Conservation (phyloP, 2,797 vertebrate genomes). For the Rhyacichthys aspro region DNA sequence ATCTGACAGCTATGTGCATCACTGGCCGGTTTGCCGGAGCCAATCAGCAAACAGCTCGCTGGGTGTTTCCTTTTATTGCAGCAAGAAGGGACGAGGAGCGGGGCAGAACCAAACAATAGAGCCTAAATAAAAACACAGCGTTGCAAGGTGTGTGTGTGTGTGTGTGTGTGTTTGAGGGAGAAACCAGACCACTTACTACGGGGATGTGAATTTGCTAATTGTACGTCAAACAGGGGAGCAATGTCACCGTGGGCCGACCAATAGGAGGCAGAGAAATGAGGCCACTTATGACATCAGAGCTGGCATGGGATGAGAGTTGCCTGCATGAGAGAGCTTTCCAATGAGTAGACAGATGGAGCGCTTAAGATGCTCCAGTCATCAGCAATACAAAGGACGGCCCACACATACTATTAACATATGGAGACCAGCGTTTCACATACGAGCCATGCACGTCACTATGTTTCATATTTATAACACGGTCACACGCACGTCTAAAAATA, state of each 20-base stretch:
- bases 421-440: neutral
- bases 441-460: conserved; percentile 5
- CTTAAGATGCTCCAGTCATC: conserved; percentile 51
- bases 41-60: conserved; percentile 63
- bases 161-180: conserved; percentile 22
- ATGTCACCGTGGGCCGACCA: conserved; percentile 61
- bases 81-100: conserved; percentile 30
- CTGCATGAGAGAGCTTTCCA: conserved; percentile 73
- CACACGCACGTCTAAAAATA: conserved; percentile 11
- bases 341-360: conserved; percentile 68
- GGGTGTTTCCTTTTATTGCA: conserved; percentile 62
- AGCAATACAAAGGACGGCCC: conserved; percentile 28
- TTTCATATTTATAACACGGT: conserved; percentile 13
- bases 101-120: conserved; percentile 19
- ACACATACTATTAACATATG: conserved; percentile 27
- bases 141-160: conserved; percentile 20
- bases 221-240: conserved; percentile 65
- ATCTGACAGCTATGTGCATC: conserved; percentile 57
- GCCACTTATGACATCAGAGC: conserved; percentile 76
- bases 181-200: conserved; percentile 63
- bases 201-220: conserved; percentile 67
- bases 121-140: conserved; percentile 31
- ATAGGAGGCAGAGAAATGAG: conserved; percentile 70
- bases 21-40: conserved; percentile 54
- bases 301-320: conserved; percentile 67